A percentile compares a stretch with the other conserved stretches of the same genome.
phyloP scores from a whole-genome alignment of 2,797 vertebrate genomes.

The Dallia pectoralis region DNA sequence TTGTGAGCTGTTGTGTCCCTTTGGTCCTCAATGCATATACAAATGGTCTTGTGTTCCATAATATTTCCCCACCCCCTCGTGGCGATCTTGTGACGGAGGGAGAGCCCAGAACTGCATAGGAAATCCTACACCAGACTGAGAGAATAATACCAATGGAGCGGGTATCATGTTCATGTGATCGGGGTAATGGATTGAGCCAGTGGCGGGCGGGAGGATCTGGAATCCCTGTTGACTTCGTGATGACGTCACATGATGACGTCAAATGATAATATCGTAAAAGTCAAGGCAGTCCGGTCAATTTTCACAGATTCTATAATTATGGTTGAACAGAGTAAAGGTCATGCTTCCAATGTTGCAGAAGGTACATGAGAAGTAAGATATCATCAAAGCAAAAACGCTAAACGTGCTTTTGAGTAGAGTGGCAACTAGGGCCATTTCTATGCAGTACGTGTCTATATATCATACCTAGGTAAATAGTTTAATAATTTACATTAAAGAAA shows the following conservation, averaged over 20 bases:
- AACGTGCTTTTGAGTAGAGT: too few species aligned
- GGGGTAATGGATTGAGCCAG: constrained; percentile 18
- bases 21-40: constrained; percentile 27
- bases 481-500: neutral
- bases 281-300: neutral
- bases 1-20: constrained; percentile 1
- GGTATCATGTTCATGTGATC: constrained; percentile 61
- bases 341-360: neutral
- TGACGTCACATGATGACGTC: constrained; percentile 31
- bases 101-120: constrained; percentile 39
- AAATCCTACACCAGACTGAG: constrained; percentile 38
- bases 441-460: too few species aligned
- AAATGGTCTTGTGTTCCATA: constrained; percentile 38
- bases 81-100: constrained; percentile 55
- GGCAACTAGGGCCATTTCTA: too few species aligned
- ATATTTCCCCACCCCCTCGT: constrained; percentile 26
- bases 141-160: constrained; percentile 51
- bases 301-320: neutral
- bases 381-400: neutral
- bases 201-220: constrained; percentile 16
- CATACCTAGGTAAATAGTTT: neutral
- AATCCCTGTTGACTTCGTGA: constrained; percentile 27
- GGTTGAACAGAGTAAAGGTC: neutral
- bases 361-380: too few species aligned
- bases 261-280: constrained; percentile 11